Base-by-base conservation (phyloP, 2,888 invertebrate species). In the Cotesia congregata region DNA sequence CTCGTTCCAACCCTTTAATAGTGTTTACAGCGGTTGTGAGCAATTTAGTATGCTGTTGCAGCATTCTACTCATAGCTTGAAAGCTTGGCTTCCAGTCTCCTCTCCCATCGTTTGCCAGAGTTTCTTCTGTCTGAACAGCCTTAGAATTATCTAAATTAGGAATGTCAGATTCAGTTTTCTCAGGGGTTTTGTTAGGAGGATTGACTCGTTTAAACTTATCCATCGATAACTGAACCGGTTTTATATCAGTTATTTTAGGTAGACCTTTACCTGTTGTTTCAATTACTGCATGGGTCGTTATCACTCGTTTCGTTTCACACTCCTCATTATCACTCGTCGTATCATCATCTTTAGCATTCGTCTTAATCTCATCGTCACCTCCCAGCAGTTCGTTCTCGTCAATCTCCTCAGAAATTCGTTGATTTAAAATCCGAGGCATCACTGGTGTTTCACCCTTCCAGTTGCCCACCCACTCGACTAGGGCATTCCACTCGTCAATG, bases 221-320 rank as follows among this genome's bases (percentile, higher is more conserved):
- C 17, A 17, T 17, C 1, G 17, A 1, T 17, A 17, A 17, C 17
- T 17, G 17, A 17, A 17, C 17, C 17, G 17, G 17, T 17, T 17
- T 17, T 17, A 61, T 61, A 15, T 61, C 6, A 61, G 61, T 61
- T 61, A 61, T 61, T 61, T 15, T 61, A 61, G 61, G 61, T 61
- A 61, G 61, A 61, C 61, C 61, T 61, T 61, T 61, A 61, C 61
- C 61, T 61, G 15, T 61, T 61, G 17, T 61, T 17, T 61, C 61
- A 61, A 17, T 61, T n/a, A 17, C 61, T 17, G 17, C 4, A 15
- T 61, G 61, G 17, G 61, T 15, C 17, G n/a, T 61, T 15, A 15
- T 61, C 61, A 61, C 61, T 61, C 17, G 15, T 61, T 15, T 17
- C 17, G 61, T 6, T 15, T 61, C 17, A 61, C 17, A 17, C n/a